Evolutionary conservation across 2,888 invertebrate genomes (phyloP).

Genomic region (Sabatieria punctata): DNA sequence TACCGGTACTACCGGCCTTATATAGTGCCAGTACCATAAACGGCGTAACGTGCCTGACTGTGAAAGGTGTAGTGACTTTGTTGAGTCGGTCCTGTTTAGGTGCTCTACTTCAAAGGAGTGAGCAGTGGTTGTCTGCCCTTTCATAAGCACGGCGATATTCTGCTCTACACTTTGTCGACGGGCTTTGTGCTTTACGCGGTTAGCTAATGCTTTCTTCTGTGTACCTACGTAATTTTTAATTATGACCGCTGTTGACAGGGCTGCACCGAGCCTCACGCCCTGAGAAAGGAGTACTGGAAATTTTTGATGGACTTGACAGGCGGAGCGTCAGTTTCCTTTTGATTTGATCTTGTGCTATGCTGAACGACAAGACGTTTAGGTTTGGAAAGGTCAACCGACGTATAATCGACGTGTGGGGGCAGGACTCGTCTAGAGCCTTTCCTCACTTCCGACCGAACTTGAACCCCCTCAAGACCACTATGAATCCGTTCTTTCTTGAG

Average conservation of each 20-base stretch:
- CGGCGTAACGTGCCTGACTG: too few species aligned
- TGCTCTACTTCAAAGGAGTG: constrained; percentile 53
- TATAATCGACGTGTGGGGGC: constrained; percentile 4
- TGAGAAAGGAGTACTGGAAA: constrained; percentile 59
- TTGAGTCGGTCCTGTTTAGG: constrained; percentile 37
- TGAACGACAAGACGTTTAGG: not conserved
- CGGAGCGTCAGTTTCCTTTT: constrained; percentile 25
- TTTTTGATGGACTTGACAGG: constrained; percentile 56
- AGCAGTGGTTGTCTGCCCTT: constrained; percentile 48
- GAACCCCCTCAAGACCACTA: not conserved
- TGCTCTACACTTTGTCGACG: constrained; percentile 58
- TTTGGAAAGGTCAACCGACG: constrained; percentile 1
- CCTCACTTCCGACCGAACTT: not conserved
- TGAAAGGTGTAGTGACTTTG: too few species aligned
- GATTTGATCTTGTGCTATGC: too few species aligned
- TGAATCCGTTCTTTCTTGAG: not conserved
- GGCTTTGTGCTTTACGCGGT: constrained; percentile 55
- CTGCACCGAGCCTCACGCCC: constrained; percentile 55
- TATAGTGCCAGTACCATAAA: too few species aligned
- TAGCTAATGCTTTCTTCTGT: not conserved
- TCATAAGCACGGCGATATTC: constrained; percentile 50
- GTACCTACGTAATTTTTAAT: not conserved
- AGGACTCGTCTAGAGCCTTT: not conserved
- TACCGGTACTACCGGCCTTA: too few species aligned
- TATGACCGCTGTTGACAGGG: too few species aligned